These are phyloP conservation scores for Acanthosoma haemorrhoidale DNA, from an alignment of 2,888 invertebrate species.

Conservation along the genomic window DNA sequence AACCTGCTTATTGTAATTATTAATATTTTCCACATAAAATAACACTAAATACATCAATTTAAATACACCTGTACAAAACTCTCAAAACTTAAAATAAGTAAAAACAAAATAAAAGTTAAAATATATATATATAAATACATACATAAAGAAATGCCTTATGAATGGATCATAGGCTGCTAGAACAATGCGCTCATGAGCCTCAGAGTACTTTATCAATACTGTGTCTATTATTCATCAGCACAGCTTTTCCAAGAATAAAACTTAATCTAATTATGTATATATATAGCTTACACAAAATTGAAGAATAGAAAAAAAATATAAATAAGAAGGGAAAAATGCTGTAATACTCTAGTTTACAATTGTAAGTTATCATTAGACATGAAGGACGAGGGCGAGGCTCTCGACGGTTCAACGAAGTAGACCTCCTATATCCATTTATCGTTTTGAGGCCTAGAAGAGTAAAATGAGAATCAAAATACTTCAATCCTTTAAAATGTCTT, in stretches of 20 bases:
- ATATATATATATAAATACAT: background rate
- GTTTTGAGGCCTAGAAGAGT: slow-evolving; percentile 29
- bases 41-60: slow-evolving; percentile 7
- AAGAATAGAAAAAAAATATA: background rate
- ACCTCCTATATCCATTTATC: slow-evolving; percentile 28
- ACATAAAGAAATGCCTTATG: background rate
- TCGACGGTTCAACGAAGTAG: background rate
- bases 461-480: slow-evolving; percentile 16
- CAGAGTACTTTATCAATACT: background rate
- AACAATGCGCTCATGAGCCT: background rate
- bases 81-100: background rate
- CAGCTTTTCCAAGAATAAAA: background rate
- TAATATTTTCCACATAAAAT: background rate
- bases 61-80: background rate
- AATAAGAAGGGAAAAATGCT: slow-evolving; percentile 22
- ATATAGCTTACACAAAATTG: background rate
- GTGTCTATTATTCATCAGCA: background rate
- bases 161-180: background rate
- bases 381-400: slow-evolving; percentile 22
- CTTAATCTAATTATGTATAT: background rate
- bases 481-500: background rate
- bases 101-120: too few relatives aligned
- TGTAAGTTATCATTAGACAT: background rate
- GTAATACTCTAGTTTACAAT: slow-evolving; percentile 22
- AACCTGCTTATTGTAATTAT: background rate